Evolutionary conservation across 2,797 vertebrate genomes (phyloP).

Genomic region (Pipistrellus pygmaeus): DNA sequence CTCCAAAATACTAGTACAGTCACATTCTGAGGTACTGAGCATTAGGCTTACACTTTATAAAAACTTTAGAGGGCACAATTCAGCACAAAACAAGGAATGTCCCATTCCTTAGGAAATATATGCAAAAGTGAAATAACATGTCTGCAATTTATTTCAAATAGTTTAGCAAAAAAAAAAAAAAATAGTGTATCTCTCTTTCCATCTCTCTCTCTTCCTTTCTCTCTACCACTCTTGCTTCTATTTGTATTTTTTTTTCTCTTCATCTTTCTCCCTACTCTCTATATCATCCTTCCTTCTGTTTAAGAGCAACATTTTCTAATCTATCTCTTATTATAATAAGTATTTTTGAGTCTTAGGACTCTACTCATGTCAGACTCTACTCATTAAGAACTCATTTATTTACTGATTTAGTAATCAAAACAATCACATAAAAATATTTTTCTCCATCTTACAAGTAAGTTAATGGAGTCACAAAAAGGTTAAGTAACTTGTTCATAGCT

Average conservation of each 20-base stretch:
- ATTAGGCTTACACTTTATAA: neutral
- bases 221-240: neutral
- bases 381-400: neutral
- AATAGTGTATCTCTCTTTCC: rapidly evolving
- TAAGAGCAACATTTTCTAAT: neutral
- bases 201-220: too few relatives aligned
- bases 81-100: neutral
- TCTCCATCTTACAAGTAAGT: neutral
- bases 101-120: neutral
- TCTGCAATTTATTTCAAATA: constrained; percentile 21
- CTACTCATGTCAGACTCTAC: rapidly evolving
- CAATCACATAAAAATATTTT: neutral
- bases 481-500: neutral
- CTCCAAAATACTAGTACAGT: neutral
- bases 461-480: neutral
- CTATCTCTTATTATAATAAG: neutral
- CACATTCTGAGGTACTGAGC: neutral
- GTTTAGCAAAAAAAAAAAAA: neutral
- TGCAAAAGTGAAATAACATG: neutral
- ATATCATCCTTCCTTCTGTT: neutral
- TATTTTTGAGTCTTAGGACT: neutral
- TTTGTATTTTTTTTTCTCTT: neutral
- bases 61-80: neutral
- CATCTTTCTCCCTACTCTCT: neutral
- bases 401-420: constrained; percentile 11